phyloP scores from a whole-genome alignment of 64 coral and sea anemone genomes.

The Hydrozoanthus tunicans region DNA sequence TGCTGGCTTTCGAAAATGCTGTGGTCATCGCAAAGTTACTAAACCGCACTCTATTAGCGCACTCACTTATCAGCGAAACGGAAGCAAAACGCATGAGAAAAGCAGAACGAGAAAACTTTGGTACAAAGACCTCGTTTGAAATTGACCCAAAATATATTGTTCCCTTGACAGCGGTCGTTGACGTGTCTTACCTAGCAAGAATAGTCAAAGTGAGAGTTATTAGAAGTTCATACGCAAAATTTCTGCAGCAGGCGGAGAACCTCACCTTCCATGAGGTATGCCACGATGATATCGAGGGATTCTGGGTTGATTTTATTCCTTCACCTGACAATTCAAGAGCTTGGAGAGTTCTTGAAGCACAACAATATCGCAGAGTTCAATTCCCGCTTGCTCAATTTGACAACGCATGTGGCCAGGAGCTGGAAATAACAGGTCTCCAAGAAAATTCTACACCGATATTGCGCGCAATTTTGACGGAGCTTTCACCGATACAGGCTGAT shows the following conservation, averaged over 20 bases:
- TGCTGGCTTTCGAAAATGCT: conserved; percentile 84
- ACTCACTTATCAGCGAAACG: conserved; percentile 71
- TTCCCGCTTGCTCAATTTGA: conserved; percentile 1
- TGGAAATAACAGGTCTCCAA: conserved; percentile 46
- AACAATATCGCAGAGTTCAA: conserved; percentile 44
- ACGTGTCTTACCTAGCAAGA: conserved; percentile 54
- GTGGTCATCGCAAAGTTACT: conserved; percentile 76
- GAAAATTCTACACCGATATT: conserved; percentile 53
- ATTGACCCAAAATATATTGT: conserved; percentile 66
- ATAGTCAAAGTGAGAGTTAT: conserved; percentile 37
- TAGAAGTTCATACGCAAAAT: conserved; percentile 34
- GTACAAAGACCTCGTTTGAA: conserved; percentile 47
- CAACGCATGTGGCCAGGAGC: conserved; percentile 55
- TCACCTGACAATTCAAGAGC: conserved; percentile 54
- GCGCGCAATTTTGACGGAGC: conserved; percentile 71
- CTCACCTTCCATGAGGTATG: conserved; percentile 65
- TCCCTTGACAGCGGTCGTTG: conserved; percentile 75
- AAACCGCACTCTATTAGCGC: conserved; percentile 75
- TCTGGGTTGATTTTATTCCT: conserved; percentile 93
- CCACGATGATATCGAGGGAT: conserved; percentile 58
- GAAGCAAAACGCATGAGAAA: conserved; percentile 56
- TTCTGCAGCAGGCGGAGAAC: conserved; percentile 56
- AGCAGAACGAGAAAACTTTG: conserved; percentile 35
- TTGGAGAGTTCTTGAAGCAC: conserved; percentile 72
- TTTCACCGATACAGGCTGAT: conserved; percentile 51